Percentiles rank a stretch among this genome's conserved stretches.
phyloP scores from a whole-genome alignment of 2,888 invertebrate species.

The Drosophila pseudotalamancana region DNA sequence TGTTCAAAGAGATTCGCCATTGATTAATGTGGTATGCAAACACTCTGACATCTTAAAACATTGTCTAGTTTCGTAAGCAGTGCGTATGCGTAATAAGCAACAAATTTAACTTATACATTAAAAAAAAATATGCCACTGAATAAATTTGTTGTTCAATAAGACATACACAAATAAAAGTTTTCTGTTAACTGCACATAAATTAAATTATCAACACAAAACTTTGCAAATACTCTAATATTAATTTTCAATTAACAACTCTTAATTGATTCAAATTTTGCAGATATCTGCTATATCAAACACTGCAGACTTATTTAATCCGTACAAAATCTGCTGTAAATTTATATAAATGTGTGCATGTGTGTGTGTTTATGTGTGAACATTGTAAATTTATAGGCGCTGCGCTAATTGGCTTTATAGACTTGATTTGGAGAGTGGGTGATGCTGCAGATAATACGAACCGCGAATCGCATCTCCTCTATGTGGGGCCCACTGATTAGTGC shows the following conservation, averaged over 20 bases:
- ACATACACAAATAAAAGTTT: neutral
- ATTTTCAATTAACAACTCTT: constrained; percentile 7
- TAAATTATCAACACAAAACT: constrained; percentile 10
- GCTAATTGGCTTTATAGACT: constrained; percentile 42
- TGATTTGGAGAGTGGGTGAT: constrained; percentile 35
- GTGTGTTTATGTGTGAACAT: constrained; percentile 8
- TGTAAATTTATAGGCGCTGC: constrained; percentile 25
- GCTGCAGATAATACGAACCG: too few species aligned
- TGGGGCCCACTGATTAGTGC: constrained; percentile 36
- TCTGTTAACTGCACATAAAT: neutral
- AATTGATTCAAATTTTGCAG: constrained; percentile 16
- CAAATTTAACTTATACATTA: constrained; percentile 6
- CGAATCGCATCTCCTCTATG: too few species aligned
- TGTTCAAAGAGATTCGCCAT: constrained; percentile 23
- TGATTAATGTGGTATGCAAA: constrained; percentile 18
- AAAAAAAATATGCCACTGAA: too few species aligned
- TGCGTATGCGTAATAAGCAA: constrained; percentile 22
- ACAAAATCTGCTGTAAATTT: neutral
- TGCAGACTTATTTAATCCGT: neutral
- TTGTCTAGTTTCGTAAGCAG: constrained; percentile 5
- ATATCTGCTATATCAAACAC: constrained; percentile 1
- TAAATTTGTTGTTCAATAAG: too few species aligned
- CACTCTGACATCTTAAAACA: constrained; percentile 16
- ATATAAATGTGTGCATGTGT: too few species aligned
- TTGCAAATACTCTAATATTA: constrained; percentile 4